phyloP scores from a whole-genome alignment of 2,797 vertebrate species.

The Amblyraja radiata region DNA sequence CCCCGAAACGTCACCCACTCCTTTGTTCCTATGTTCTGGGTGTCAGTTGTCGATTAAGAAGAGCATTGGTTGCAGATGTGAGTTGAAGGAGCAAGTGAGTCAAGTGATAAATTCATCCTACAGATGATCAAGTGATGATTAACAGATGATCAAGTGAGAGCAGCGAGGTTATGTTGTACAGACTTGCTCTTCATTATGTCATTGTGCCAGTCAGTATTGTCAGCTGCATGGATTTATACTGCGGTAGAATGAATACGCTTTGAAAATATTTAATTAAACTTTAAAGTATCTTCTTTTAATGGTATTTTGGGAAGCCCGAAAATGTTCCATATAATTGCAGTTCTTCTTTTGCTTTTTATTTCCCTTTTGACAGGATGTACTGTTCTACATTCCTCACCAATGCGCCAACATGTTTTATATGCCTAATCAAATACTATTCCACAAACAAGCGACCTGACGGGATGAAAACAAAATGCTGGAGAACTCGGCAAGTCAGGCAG shows the following conservation, averaged over 20 bases:
- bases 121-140: background rate
- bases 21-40: background rate
- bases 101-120: background rate
- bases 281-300: too few relatives aligned
- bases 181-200: background rate
- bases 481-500: too few relatives aligned
- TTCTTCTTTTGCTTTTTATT: too few relatives aligned
- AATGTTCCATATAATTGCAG: too few relatives aligned
- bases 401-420: background rate
- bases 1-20: too few relatives aligned
- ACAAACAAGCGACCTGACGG: background rate
- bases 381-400: background rate
- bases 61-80: background rate
- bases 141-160: background rate
- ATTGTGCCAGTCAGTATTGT: background rate
- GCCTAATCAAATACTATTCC: background rate
- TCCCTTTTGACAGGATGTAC: too few relatives aligned
- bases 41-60: background rate
- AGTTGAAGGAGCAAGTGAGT: background rate
- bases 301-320: too few relatives aligned
- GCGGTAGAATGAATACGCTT: background rate
- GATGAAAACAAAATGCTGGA: too few relatives aligned
- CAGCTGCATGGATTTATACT: background rate
- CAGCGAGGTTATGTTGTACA: background rate
- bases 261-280: background rate